Base-by-base conservation (phyloP, 2,113 vertebrate species). In the Hassar affinis region DNA sequence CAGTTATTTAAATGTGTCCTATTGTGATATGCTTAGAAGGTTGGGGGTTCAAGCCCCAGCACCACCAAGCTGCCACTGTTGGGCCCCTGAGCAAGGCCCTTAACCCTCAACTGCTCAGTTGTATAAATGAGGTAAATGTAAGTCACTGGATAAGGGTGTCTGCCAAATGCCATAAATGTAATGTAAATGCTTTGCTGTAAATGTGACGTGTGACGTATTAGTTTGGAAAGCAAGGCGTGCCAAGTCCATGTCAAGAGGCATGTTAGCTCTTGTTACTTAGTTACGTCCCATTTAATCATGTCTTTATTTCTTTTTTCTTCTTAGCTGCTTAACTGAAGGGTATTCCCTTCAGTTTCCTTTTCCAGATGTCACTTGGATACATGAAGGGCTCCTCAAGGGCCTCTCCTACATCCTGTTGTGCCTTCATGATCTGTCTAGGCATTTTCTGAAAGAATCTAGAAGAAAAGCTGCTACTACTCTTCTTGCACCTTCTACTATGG, bases 291-390 rank as follows among this genome's bases (percentile, higher is more conserved):
- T 10, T 10, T 42, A 42, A 38, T 45, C 2, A n/a, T 25, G 42
- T 49, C 56, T 81, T 64, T 4, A 11, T 51, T 30, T 66, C 12
- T 10, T 33, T 10, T 51, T 30, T 66, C 12, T 18, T 45, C 12
- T 35, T n/a, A 47, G 51, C 47, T 52, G 27, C 10, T 1, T 35
- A 4, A 33, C 7, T 30, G 2, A 11, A 17, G 18, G 8, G 22
- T 17, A 18, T 33, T 57, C 33, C 25, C 30, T 74, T 87, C 74
- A 8, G 91, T 93, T 93, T 92, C n/a, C n/a, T 1, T 92, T 93
- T 91, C 83, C 84, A 82, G 2, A 56, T 17, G 4, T 18, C 15
- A 68, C 8, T 38, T 45, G 30, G 25, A 18, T 54, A 49, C 33
- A 2, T 49, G 1, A 35, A 4, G 91, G 90, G 90, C 87, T 85